Percentiles rank a stretch among this genome's conserved stretches.
Evolutionary conservation across 2,888 invertebrate species (phyloP).

Genomic region (Colostygia pectinataria): DNA sequence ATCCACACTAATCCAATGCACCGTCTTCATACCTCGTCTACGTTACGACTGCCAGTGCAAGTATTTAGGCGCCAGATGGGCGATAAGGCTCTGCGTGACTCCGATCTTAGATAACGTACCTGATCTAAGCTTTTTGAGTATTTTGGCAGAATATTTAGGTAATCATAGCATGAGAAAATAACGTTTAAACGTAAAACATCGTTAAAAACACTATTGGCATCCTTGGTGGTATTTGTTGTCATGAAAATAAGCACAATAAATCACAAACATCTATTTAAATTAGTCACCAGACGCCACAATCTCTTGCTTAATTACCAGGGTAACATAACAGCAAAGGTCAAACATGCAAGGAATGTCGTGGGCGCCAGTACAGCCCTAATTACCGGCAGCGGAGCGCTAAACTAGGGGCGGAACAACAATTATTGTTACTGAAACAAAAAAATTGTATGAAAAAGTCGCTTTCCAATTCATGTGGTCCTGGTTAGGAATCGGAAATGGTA

Average conservation of each 20-base stretch:
- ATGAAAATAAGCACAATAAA: conserved; percentile 11
- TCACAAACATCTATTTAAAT: conserved; percentile 41
- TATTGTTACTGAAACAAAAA: conserved; percentile 14
- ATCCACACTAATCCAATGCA: conserved; percentile 13
- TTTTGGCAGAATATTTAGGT: conserved; percentile 8
- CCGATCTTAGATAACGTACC: conserved; percentile 53
- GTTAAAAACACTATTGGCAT: no score
- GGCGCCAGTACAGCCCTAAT: conserved; percentile 55
- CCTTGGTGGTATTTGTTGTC: neutral
- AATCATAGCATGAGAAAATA: neutral
- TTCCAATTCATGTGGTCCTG: conserved; percentile 58
- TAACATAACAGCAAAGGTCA: conserved; percentile 54
- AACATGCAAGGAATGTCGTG: conserved; percentile 58
- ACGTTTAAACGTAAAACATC: neutral
- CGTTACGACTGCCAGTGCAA: conserved; percentile 44
- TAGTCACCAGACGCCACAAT: conserved; percentile 60
- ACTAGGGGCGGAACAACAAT: conserved; percentile 48
- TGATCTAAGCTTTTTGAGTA: neutral
- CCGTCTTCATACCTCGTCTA: conserved; percentile 7
- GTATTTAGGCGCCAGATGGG: conserved; percentile 78
- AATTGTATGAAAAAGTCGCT: conserved; percentile 36
- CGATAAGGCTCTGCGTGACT: conserved; percentile 54
- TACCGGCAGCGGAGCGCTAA: conserved; percentile 54
- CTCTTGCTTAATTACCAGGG: conserved; percentile 65
- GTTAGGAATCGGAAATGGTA: conserved; percentile 58